These are phyloP conservation scores for Calycopis cecrops DNA, from an alignment of 1,140 invertebrate genomes.

Conservation along the genomic window DNA sequence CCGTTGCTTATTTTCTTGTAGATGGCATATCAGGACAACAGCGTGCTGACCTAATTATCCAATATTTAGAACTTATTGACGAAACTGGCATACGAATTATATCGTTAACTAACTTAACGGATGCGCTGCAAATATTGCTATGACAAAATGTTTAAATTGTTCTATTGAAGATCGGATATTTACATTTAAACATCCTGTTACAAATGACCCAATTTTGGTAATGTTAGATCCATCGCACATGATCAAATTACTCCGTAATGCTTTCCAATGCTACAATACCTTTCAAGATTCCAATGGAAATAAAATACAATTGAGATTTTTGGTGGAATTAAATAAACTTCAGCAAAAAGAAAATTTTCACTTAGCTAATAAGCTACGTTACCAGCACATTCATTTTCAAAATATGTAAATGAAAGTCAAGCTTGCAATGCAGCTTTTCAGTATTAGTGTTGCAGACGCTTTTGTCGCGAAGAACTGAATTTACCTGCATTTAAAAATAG, in stretches of 20 bases:
- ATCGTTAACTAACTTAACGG: constrained; percentile 47
- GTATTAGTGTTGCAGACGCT: constrained; percentile 12
- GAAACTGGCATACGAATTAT: constrained; percentile 31
- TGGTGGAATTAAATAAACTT: too few species aligned
- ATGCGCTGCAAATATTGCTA: constrained; percentile 33
- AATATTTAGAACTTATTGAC: constrained; percentile 31
- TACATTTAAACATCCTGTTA: background rate
- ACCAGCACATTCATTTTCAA: constrained; percentile 18
- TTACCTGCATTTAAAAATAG: constrained; percentile 16
- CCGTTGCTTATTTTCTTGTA: constrained; percentile 35
- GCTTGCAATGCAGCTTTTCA: constrained; percentile 25
- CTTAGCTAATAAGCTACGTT: background rate
- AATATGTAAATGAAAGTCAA: constrained; percentile 28
- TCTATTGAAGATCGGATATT: constrained; percentile 22
- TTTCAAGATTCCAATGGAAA: constrained; percentile 9
- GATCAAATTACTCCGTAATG: constrained; percentile 8
- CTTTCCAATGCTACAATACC: constrained; percentile 6
- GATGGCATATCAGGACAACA: constrained; percentile 21
- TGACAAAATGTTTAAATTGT: constrained; percentile 29
- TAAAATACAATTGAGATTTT: too few species aligned
- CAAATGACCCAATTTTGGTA: constrained; percentile 6
- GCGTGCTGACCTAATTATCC: constrained; percentile 28
- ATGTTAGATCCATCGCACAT: constrained; percentile 9
- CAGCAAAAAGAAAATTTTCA: background rate
- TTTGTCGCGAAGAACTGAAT: constrained; percentile 15